Evolutionary conservation across 2,888 invertebrate genomes (phyloP), one percentile per base, ranked within the genome.

Genomic region (Anorthoa munda): DNA sequence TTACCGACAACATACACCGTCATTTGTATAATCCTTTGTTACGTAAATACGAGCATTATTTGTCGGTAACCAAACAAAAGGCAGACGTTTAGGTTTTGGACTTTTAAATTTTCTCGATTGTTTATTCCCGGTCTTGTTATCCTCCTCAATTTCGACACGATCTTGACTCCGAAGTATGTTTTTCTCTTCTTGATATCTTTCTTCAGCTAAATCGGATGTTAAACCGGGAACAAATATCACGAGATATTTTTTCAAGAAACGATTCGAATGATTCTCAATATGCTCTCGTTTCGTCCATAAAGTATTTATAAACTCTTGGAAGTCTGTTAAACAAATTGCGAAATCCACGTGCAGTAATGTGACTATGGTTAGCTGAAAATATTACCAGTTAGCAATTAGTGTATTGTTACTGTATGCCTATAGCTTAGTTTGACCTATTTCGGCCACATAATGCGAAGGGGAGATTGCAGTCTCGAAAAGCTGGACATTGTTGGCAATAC

Each of bases 301-400:
- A 39, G 2, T 17, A 1, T 74, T 53, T 17, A 55, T 1, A 4
- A 48, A 17, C 15, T 75, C 48, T 73, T 39, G 23, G 23, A 56
- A 56, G 23, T 64, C 26, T 23, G 13, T 17, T 7, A 12, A 53
- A 7, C 51, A 17, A 13, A 23, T 53, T 23, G 31, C 13, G 7
- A 45, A 31, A 46, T 76, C n/a, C 46, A 3, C 13, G 31, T 48
- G 46, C 17, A 67, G n/a, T 68, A 77, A 51, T 17, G 63, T n/a
- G 11, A 63, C 13, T 39, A n/a, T 67, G 7, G 46, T 67, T 12
- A 75, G 0, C 74, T 75, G 48, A 21, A 75, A 75, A 59, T 51
- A 0, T 23, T 21, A 51, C 9, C 4, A 72, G n/a, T 55, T 55
- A 39, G 23, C 4, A 75, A 23, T 58, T 76, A 51, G 45, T 46